Evolutionary conservation across 2,113 vertebrate genomes (phyloP).

Genomic region (Vulpes vulpes): DNA sequence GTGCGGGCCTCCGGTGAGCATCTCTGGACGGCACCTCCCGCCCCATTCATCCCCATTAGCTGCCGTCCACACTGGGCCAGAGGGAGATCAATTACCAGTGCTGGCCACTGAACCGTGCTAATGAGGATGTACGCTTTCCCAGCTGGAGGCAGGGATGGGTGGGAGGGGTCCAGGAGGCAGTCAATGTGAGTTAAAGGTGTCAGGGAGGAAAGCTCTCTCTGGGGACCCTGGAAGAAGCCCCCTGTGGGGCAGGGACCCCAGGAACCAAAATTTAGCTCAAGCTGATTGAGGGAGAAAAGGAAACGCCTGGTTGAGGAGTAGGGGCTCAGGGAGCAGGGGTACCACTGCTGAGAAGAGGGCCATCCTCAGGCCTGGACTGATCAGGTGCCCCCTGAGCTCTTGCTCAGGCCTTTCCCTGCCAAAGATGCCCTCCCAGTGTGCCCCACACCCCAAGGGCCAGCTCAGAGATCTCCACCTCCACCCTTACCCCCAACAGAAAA

Average conservation of each 20-base stretch:
- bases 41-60: constrained; percentile 80
- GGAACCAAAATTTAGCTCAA: background rate
- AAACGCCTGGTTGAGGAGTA: background rate
- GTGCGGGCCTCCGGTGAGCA: background rate
- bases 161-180: background rate
- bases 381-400: background rate
- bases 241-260: background rate
- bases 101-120: constrained; percentile 77
- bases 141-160: background rate
- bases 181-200: background rate
- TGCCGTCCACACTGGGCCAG: constrained; percentile 53
- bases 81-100: constrained; percentile 74
- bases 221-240: background rate
- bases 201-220: background rate
- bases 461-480: background rate
- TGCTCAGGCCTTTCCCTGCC: background rate
- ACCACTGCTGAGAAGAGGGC: background rate
- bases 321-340: background rate
- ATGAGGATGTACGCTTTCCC: constrained; percentile 69
- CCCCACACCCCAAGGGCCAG: background rate
- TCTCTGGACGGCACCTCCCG: background rate
- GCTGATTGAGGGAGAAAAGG: background rate
- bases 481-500: background rate
- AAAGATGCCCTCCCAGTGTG: background rate
- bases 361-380: background rate